A percentile compares a stretch with the other conserved stretches of the same genome.
Conservation (phyloP, 2,797 vertebrate genomes). For the Rhinogobio ventralis region DNA sequence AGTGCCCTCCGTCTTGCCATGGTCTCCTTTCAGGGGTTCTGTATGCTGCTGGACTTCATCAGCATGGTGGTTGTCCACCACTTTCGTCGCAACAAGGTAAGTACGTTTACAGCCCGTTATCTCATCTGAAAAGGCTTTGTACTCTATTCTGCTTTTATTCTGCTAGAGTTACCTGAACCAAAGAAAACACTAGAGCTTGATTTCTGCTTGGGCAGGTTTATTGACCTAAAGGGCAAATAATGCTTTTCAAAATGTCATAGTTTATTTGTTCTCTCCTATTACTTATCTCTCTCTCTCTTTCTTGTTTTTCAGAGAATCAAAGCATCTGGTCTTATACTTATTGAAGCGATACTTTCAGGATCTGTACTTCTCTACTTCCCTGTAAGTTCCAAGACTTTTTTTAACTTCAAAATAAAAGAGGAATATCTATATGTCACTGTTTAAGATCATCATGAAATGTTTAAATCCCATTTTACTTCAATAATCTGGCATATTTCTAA, state of each 20-base stretch:
- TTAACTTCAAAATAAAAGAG: neutral
- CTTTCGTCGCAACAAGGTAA: slow-evolving; percentile 95
- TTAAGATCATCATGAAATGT: neutral
- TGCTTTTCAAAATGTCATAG: slow-evolving; percentile 2
- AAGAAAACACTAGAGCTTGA: slow-evolving; percentile 6
- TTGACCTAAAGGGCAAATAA: neutral
- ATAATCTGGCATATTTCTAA: too few species aligned
- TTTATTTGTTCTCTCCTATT: neutral
- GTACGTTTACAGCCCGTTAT: neutral
- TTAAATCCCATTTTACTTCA: neutral
- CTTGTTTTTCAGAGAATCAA: slow-evolving; percentile 85
- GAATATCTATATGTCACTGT: neutral
- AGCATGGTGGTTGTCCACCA: slow-evolving; percentile 92
- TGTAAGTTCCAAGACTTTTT: slow-evolving; percentile 79
- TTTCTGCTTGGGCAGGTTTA: neutral
- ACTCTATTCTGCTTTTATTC: neutral
- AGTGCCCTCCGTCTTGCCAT: slow-evolving; percentile 87
- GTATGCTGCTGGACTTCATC: slow-evolving; percentile 85
- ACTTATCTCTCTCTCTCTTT: neutral
- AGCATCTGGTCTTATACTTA: slow-evolving; percentile 91
- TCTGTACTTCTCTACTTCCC: slow-evolving; percentile 94
- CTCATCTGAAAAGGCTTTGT: neutral
- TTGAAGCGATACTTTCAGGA: slow-evolving; percentile 93
- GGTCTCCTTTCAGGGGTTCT: slow-evolving; percentile 92
- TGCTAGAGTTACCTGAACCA: slow-evolving; percentile 1